Evolutionary conservation across 2,888 invertebrate species (phyloP).

Genomic region (Tenodera sinensis): DNA sequence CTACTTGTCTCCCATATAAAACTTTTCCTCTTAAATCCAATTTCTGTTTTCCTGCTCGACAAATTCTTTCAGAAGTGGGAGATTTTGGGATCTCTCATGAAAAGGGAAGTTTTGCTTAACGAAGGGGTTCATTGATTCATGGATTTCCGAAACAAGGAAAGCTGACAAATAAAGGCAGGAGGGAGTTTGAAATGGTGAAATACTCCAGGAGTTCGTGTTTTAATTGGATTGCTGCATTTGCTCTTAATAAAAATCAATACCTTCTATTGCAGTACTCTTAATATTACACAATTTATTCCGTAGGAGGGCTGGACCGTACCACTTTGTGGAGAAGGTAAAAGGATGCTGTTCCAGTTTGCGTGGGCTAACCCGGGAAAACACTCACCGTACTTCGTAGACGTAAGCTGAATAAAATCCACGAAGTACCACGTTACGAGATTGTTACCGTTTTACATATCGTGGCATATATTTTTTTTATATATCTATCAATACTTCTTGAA

Average conservation of each 20-base stretch:
- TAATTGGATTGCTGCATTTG: neutral
- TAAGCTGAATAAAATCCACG: too few relatives aligned
- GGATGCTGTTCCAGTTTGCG: too few relatives aligned
- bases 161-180: too few relatives aligned
- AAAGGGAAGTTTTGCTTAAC: neutral
- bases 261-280: neutral
- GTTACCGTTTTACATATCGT: too few relatives aligned
- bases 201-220: neutral
- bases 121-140: neutral
- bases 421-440: too few relatives aligned
- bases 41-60: neutral
- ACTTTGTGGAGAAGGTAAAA: neutral
- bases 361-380: too few relatives aligned
- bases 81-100: neutral
- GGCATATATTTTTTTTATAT: too few relatives aligned
- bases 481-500: too few relatives aligned
- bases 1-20: neutral
- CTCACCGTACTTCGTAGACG: too few relatives aligned
- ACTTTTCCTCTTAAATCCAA: neutral
- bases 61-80: neutral
- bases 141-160: neutral
- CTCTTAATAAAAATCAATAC: neutral
- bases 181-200: neutral
- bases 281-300: neutral
- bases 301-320: too few relatives aligned